phyloP scores from a whole-genome alignment of 2,888 invertebrate species.

The Hofmannophila pseudospretella region DNA sequence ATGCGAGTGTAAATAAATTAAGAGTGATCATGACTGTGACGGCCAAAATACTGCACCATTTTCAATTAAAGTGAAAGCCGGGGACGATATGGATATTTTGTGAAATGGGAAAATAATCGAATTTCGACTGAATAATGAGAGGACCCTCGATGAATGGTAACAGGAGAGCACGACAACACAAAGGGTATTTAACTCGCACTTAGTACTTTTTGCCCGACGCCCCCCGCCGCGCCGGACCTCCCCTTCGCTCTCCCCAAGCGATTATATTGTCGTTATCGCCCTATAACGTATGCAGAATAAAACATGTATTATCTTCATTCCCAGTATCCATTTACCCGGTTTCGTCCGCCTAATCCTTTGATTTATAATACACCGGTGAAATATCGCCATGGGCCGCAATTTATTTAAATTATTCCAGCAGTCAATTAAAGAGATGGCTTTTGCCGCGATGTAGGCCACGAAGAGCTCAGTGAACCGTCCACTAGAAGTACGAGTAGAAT shows the following conservation, averaged over 20 bases:
- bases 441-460: constrained; percentile 39
- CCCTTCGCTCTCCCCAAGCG: constrained; percentile 35
- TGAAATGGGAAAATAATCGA: constrained; percentile 77
- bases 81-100: constrained; percentile 76
- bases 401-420: constrained; percentile 73
- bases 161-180: constrained; percentile 64
- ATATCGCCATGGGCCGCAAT: constrained; percentile 68
- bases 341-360: constrained; percentile 68
- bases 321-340: constrained; percentile 68
- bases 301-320: constrained; percentile 68
- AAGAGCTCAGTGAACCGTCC: constrained; percentile 36
- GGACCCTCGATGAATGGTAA: constrained; percentile 66
- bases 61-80: constrained; percentile 72
- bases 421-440: constrained; percentile 75
- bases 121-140: constrained; percentile 76
- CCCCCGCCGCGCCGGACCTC: constrained; percentile 45
- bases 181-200: constrained; percentile 77
- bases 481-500: constrained; percentile 19
- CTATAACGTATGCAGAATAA: constrained; percentile 73
- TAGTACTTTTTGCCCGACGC: constrained; percentile 68
- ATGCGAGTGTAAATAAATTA: constrained; percentile 53
- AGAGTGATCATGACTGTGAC: constrained; percentile 47
- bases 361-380: constrained; percentile 69
- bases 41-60: constrained; percentile 56
- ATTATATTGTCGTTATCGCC: constrained; percentile 74